Evolutionary conservation across 2,797 vertebrate species (phyloP), one percentile per base, ranked within the genome.

Genomic region (Gallinago solitaria): DNA sequence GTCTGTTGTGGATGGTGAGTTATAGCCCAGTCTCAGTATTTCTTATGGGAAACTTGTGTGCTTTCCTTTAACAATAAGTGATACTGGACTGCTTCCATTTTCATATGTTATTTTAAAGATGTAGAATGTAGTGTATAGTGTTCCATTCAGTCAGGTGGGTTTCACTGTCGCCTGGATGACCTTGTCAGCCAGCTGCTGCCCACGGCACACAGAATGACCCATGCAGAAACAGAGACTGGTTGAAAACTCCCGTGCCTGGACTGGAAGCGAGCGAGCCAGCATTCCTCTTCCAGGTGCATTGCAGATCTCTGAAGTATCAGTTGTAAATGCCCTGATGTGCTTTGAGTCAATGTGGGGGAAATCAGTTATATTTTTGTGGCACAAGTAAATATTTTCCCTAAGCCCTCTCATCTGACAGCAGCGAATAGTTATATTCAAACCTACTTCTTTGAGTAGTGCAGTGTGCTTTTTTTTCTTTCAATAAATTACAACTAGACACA

Each of bases 101-200:
- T 90, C 12, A 15, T 9, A 3, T 32, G 16, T 68, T 50, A 33
- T 48, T 89, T 79, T 76, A 54, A 92, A 78, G 50, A 32, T 27
- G 10, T 18, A 23, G 28, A 61, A 56, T 17, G 27, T 39, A 41
- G 35, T 15, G 5, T 54, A 32, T 27, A 56, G 30, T 32, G 18
- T 68, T 80, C 9, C 4, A 1, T 83, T 84, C 43, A 35, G 16
- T 76, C 27, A 25, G 30, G 3, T 0, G 0, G 4, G 6, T 59
- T 73, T 93, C 17, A 11, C 18, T 76, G 39, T 82, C 50, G 41
- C 32, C 43, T 80, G 32, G 33, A n/a, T 89, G 33, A 24, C n/a
- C 37, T 67, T 76, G 20, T 63, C 60, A 73, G 11, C 30, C 54
- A 43, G 7, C 74, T 82, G 54, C 69, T 78, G 25, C 20, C 28